These are phyloP conservation scores for Plagodis pulveraria DNA, from an alignment of 2,888 invertebrate genomes.

Conservation along the genomic window DNA sequence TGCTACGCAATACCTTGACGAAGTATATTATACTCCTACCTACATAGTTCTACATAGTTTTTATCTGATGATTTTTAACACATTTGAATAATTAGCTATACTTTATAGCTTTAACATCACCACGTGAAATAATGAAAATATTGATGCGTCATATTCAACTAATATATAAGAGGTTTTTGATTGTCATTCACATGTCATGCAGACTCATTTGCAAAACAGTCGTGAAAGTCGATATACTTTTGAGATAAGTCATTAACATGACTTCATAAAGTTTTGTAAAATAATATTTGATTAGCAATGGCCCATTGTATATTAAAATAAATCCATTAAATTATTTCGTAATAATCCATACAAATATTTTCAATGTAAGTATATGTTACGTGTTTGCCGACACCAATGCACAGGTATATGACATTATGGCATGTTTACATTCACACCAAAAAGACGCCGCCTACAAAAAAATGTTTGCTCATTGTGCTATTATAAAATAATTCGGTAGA, in stretches of 20 bases:
- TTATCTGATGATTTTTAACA: too few species aligned
- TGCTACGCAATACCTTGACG: too few species aligned
- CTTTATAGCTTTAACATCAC: too few species aligned
- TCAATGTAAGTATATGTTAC: conserved; percentile 40
- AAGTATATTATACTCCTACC: too few species aligned
- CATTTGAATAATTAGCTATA: too few species aligned
- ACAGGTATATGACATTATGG: conserved; percentile 48
- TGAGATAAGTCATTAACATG: background rate
- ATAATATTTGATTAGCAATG: conserved; percentile 27
- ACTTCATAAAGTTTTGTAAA: conserved; percentile 9
- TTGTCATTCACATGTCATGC: too few species aligned
- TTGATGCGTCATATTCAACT: too few species aligned
- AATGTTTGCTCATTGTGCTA: conserved; percentile 22
- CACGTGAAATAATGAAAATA: too few species aligned
- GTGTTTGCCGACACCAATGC: conserved; percentile 51
- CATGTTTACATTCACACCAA: conserved; percentile 52
- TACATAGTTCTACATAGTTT: too few species aligned
- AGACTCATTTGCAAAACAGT: too few species aligned
- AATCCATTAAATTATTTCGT: conserved; percentile 37
- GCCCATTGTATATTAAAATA: conserved; percentile 31
- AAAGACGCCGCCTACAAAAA: conserved; percentile 49
- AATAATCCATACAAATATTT: conserved; percentile 38
- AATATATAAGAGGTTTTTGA: too few species aligned
- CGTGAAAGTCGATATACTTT: background rate
- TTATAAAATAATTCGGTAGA: conserved; percentile 16